A percentile compares a stretch with the other conserved stretches of the same genome.
phyloP scores from a whole-genome alignment of 1,140 invertebrate species.

The Drosophila murphyi region DNA sequence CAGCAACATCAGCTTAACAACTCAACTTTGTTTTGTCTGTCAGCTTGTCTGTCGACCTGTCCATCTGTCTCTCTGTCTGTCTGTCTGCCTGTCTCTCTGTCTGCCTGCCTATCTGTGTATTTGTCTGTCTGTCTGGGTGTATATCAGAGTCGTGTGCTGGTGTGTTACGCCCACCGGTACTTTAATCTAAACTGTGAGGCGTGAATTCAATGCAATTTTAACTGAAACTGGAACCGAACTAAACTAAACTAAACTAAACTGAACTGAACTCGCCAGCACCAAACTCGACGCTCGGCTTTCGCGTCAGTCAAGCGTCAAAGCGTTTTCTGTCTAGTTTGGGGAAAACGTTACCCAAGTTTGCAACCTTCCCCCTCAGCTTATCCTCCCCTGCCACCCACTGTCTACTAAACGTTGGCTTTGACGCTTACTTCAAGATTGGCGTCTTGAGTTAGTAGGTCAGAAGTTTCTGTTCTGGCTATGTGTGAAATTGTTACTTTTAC shows the following conservation, averaged over 20 bases:
- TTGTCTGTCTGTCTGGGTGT: conserved; percentile 13
- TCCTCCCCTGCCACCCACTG: conserved; percentile 5
- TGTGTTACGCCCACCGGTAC: conserved; percentile 66
- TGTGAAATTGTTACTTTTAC: conserved; percentile 68
- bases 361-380: conserved; percentile 3
- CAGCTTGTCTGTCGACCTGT: neutral
- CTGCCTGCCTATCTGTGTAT: neutral
- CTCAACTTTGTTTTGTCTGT: conserved; percentile 46
- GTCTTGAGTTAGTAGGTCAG: conserved; percentile 70
- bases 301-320: conserved; percentile 79
- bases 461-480: conserved; percentile 66
- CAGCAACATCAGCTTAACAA: conserved; percentile 50
- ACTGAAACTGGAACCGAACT: conserved; percentile 25
- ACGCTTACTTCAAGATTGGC: conserved; percentile 5
- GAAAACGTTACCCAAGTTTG: conserved; percentile 70
- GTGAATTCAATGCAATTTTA: conserved; percentile 45
- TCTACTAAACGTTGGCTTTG: too few species aligned
- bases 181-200: conserved; percentile 50
- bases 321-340: conserved; percentile 63
- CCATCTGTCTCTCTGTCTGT: conserved; percentile 1
- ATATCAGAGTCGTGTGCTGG: conserved; percentile 60
- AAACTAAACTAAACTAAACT: conserved; percentile 13
- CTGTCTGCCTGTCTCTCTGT: conserved; percentile 16
- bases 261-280: neutral
- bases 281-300: conserved; percentile 21